Conservation (phyloP, 2,113 vertebrate species). For the Cathartes aura region DNA sequence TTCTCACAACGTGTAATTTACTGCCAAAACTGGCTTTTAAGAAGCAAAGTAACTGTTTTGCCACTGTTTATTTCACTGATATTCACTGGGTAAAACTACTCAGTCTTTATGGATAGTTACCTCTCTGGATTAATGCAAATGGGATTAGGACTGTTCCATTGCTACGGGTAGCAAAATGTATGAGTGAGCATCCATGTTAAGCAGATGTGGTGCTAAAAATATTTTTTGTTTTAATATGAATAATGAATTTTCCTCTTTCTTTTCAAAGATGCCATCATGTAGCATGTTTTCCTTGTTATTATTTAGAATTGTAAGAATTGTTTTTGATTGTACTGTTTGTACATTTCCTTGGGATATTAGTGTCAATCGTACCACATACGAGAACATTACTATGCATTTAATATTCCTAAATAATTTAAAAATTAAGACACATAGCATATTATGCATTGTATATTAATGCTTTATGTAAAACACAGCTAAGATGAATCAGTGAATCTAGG, state of each 20-base stretch:
- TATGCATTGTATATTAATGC: not conserved
- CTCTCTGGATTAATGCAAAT: not conserved
- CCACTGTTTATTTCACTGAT: not conserved
- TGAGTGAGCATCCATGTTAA: not conserved
- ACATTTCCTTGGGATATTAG: not conserved
- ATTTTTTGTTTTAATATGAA: not conserved
- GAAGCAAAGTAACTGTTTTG: not conserved
- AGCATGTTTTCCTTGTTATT: not conserved
- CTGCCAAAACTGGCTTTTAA: not conserved
- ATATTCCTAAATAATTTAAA: not conserved
- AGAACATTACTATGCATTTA: not conserved
- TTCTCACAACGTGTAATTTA: not conserved
- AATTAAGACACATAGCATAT: not conserved
- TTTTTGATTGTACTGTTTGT: not conserved
- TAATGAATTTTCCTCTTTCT: not conserved
- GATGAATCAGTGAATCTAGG: not conserved
- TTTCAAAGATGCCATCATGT: not conserved
- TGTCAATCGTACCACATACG: not conserved
- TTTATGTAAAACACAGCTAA: slow-evolving; percentile 27
- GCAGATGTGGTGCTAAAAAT: not conserved
- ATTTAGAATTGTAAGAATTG: not conserved
- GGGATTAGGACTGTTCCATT: not conserved
- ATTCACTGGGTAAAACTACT: not conserved
- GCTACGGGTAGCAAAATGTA: not conserved
- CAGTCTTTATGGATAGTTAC: not conserved